phyloP scores from a whole-genome alignment of 2,797 vertebrate species.

The Gadopsis marmoratus region DNA sequence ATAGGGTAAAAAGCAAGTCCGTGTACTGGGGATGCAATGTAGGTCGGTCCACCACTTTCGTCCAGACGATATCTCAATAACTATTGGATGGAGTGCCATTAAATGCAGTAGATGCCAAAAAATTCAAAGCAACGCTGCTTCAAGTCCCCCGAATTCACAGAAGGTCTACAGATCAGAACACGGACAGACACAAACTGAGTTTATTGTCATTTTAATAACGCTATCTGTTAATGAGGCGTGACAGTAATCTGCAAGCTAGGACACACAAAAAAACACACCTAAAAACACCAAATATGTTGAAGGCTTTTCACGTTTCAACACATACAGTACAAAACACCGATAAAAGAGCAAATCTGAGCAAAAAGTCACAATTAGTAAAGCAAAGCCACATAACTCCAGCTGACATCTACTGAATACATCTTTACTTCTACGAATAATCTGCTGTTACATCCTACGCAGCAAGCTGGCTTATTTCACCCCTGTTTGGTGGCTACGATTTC shows the following conservation, averaged over 20 bases:
- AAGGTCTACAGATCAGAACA: conserved; percentile 23
- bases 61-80: background rate
- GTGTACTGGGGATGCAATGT: background rate
- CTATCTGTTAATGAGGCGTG: conserved; percentile 58
- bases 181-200: conserved; percentile 11
- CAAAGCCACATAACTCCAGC: conserved; percentile 48
- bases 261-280: conserved; percentile 60
- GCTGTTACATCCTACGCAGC: conserved; percentile 52
- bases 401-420: conserved; percentile 37
- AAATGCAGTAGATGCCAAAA: background rate
- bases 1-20: background rate
- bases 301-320: conserved; percentile 49
- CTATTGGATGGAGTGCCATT: background rate
- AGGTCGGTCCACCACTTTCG: background rate
- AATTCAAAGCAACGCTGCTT: background rate
- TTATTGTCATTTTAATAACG: conserved; percentile 71
- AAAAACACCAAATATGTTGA: conserved; percentile 51
- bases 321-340: conserved; percentile 69
- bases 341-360: conserved; percentile 53
- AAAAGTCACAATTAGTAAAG: conserved; percentile 65
- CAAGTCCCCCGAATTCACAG: background rate
- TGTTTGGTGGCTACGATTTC: conserved; percentile 62
- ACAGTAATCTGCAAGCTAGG: conserved; percentile 62
- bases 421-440: conserved; percentile 44
- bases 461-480: conserved; percentile 59